Evolutionary conservation across 35 echinoderm and acorn worm species (phyloP), one percentile per base, ranked within the genome.

Genomic region (Amphiura filiformis): DNA sequence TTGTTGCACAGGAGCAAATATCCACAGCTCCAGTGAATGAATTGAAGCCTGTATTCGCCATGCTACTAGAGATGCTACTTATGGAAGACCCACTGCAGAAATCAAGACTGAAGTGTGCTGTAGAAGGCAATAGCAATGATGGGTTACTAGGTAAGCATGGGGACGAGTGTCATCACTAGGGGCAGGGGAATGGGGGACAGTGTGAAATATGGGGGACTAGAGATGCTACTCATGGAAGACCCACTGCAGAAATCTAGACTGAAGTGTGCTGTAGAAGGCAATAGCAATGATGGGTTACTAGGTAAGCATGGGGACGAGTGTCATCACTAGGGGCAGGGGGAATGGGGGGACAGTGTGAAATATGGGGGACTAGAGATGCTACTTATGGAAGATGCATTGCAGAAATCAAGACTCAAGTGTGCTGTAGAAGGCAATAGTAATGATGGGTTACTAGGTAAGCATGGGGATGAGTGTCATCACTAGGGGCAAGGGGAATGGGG

Each of bases 1-100:
- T n/a, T n/a, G n/a, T n/a, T n/a, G n/a, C n/a, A 39, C 80, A 99
- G 96, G 86, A 78, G 49, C 96, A 99, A 90, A 84, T 99, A 39
- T 79, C 88, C 2, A 57, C 92, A 57, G 93, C 89, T 11, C 96
- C 92, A 30, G 84, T 93, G 82, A 94, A 94, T 95, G 96, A 99
- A 56, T 65, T 99, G 87, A 99, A 93, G 77, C 87, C 82, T 32
- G 82, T 99, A 42, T 91, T 94, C 38, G 87, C 84, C 7, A 70
- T 99, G n/a, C 56, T 99, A 28, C 81, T 99, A 42, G 93, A 99
- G 80, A 65, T 99, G 31, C 81, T 99, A 11, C 90, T 92, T 28
- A 36, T 99, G 35, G 84, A 95, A 31, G 96, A 99, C 56, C 90
- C 92, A 7, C 85, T 99, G 38, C 96, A 99, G 80, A 57, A 84